A percentile compares a stretch with the other conserved stretches of the same genome.
These are phyloP conservation scores for Notarius lentiginosus DNA, from an alignment of 2,113 vertebrate species.

Conservation along the genomic window DNA sequence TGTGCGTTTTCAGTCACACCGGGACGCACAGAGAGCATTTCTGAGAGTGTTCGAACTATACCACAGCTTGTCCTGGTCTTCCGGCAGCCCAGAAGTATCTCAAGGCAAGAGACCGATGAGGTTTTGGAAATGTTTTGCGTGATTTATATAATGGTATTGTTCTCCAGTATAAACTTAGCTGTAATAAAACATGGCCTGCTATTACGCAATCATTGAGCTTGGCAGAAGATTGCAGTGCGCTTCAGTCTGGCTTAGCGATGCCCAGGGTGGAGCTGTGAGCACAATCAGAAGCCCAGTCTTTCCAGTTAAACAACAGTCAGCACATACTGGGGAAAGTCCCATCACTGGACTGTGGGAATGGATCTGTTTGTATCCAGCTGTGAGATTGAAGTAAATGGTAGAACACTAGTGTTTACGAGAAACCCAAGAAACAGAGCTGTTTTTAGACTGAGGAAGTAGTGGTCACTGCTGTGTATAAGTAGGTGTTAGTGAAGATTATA, in stretches of 20 bases:
- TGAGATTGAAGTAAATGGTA: constrained; percentile 15
- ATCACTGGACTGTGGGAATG: constrained; percentile 29
- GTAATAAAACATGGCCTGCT: constrained; percentile 25
- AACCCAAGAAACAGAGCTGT: constrained; percentile 6
- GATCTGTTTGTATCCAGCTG: constrained; percentile 5
- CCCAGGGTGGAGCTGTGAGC: constrained; percentile 21
- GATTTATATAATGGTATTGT: constrained; percentile 13
- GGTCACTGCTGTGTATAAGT: constrained; percentile 27
- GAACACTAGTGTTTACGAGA: not conserved
- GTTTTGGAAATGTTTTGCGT: not conserved
- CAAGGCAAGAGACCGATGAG: not conserved
- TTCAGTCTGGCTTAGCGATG: constrained; percentile 4
- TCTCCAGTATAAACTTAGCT: not conserved
- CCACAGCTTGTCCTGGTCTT: not conserved
- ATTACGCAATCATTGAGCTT: constrained; percentile 20
- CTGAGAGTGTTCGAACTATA: constrained; percentile 14
- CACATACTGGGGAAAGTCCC: constrained; percentile 43
- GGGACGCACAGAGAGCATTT: not conserved
- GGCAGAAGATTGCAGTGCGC: not conserved
- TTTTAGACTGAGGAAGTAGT: constrained; percentile 44
- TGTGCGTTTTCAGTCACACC: not conserved
- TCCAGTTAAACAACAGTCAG: constrained; percentile 18
- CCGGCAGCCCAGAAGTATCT: not conserved
- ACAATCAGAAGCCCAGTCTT: constrained; percentile 27
- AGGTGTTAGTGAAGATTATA: constrained; percentile 29